phyloP scores from a whole-genome alignment of 2,113 vertebrate species.

The Grus americana region DNA sequence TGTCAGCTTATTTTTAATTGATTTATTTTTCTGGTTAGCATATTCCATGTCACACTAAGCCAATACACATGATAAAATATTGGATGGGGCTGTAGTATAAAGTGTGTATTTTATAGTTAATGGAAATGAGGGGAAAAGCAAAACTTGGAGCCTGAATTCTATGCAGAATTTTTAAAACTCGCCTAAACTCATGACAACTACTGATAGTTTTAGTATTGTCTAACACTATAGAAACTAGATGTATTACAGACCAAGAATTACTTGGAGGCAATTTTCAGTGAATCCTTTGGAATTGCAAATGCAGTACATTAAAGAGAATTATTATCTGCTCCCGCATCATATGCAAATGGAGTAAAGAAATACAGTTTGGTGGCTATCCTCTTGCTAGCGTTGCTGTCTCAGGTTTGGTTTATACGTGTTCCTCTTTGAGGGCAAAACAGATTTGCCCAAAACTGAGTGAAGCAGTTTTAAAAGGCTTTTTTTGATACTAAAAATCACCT shows the following conservation, averaged over 20 bases:
- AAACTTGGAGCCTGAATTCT: neutral
- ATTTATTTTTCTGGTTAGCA: neutral
- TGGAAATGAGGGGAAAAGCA: neutral
- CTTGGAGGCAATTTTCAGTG: neutral
- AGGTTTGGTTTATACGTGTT: neutral
- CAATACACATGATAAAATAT: neutral
- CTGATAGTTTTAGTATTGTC: neutral
- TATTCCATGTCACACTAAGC: neutral
- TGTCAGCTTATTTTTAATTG: neutral
- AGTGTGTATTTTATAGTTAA: neutral
- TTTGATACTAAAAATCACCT: neutral
- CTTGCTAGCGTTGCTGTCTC: neutral
- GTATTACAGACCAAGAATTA: neutral
- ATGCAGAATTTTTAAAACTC: neutral
- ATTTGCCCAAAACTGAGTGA: neutral
- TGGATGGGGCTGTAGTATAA: neutral
- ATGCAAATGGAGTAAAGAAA: conserved; percentile 24
- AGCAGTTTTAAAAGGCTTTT: neutral
- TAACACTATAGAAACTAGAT: neutral
- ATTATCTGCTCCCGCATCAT: neutral
- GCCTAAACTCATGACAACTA: neutral
- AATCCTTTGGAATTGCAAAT: conserved; percentile 27
- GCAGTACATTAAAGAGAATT: neutral
- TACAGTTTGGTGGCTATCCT: neutral
- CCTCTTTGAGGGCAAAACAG: neutral